A percentile compares a stretch with the other conserved stretches of the same genome.
Conservation (phyloP, 2,113 vertebrate species). For the human region DNA sequence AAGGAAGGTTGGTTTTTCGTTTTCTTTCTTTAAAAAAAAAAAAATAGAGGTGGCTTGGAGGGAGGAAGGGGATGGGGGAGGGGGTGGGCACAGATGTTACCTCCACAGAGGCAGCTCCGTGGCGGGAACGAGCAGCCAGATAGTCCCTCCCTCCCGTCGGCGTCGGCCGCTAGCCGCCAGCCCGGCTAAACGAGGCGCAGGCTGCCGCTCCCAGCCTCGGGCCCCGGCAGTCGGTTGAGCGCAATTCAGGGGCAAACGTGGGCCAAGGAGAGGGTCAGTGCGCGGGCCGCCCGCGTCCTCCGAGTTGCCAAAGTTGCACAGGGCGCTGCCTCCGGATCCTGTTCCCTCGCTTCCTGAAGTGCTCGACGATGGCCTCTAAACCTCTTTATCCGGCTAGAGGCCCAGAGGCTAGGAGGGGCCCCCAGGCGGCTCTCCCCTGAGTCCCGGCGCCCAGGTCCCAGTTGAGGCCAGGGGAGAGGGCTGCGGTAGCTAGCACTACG, state of each 20-base stretch:
- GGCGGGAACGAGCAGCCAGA: constrained; percentile 17
- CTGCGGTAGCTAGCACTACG: background rate
- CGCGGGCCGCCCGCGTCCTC: background rate
- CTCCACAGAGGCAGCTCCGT: background rate
- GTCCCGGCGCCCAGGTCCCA: background rate
- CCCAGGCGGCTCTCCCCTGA: background rate
- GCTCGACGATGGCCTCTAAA: background rate
- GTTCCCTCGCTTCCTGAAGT: background rate
- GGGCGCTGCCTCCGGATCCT: background rate
- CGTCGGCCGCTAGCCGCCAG: background rate
- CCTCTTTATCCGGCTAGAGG: background rate
- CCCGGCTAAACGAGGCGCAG: background rate
- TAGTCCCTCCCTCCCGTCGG: background rate
- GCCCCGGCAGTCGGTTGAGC: background rate
- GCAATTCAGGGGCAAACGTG: background rate
- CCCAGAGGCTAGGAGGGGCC: background rate
- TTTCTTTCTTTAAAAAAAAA: constrained; percentile 52
- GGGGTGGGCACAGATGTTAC: constrained; percentile 73
- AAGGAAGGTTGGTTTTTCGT: constrained; percentile 70
- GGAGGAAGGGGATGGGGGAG: background rate
- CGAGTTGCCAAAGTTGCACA: background rate
- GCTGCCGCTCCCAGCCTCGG: background rate
- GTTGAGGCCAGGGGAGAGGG: background rate
- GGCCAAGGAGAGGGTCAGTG: background rate
- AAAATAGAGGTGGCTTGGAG: constrained; percentile 23